Evolutionary conservation across 2,888 invertebrate species (phyloP).

Genomic region (Drosophila quinaria): DNA sequence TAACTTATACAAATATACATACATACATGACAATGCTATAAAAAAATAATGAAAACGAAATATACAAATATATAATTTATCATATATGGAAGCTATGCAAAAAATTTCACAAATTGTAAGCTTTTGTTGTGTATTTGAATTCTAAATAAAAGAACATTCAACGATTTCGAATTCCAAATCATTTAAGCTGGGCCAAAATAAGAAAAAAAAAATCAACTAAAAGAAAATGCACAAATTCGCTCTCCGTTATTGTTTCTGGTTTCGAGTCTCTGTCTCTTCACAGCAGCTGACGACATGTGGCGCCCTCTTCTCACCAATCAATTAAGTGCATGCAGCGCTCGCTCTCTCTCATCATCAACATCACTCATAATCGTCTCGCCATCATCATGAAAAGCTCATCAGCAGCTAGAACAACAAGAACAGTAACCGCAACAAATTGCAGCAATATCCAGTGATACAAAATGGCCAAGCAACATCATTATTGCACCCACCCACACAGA

Average conservation of each 20-base stretch:
- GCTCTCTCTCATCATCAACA: constrained; percentile 30
- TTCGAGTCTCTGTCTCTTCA: constrained; percentile 54
- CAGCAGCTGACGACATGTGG: constrained; percentile 57
- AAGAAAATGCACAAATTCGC: constrained; percentile 32
- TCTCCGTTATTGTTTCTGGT: constrained; percentile 36
- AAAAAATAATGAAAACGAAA: constrained; percentile 38
- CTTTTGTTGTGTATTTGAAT: constrained; percentile 79
- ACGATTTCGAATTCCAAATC: constrained; percentile 51
- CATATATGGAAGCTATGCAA: constrained; percentile 57
- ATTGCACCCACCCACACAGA: constrained; percentile 49
- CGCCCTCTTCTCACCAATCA: constrained; percentile 53
- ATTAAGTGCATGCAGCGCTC: constrained; percentile 46
- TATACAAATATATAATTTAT: constrained; percentile 53
- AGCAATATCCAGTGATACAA: constrained; percentile 48
- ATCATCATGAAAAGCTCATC: constrained; percentile 48
- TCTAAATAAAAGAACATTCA: constrained; percentile 70
- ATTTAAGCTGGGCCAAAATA: constrained; percentile 26
- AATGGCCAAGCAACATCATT: constrained; percentile 48
- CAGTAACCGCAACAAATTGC: constrained; percentile 45
- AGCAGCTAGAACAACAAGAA: constrained; percentile 54
- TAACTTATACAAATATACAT: constrained; percentile 68
- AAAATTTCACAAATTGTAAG: constrained; percentile 72
- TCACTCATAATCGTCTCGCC: constrained; percentile 27
- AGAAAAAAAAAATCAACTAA: constrained; percentile 8
- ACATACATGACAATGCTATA: constrained; percentile 70